These are phyloP conservation scores for Drosophila pachea DNA, from an alignment of 1,140 invertebrate species.

Conservation along the genomic window DNA sequence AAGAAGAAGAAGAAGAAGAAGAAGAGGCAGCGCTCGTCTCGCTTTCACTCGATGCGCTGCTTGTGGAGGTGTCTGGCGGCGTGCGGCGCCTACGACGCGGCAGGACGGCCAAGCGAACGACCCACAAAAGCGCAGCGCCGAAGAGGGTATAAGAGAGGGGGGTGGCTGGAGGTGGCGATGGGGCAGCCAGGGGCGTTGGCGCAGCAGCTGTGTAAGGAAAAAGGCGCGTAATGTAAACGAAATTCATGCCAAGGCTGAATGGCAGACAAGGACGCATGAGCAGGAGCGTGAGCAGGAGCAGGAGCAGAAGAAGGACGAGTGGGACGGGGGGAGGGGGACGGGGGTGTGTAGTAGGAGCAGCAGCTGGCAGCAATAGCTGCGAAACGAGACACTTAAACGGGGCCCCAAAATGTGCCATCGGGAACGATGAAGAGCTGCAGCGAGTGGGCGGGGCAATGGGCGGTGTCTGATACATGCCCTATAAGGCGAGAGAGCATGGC, in stretches of 20 bases:
- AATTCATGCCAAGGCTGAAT: slow-evolving; percentile 71
- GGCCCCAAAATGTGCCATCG: slow-evolving; percentile 23
- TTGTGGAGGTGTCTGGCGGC: slow-evolving; percentile 66
- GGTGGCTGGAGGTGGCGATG: background rate
- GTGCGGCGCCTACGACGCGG: slow-evolving; percentile 37
- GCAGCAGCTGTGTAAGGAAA: slow-evolving; percentile 16
- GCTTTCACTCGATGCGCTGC: slow-evolving; percentile 38
- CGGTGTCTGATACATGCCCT: background rate
- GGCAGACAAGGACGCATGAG: slow-evolving; percentile 7
- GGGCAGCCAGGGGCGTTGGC: background rate
- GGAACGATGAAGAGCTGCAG: slow-evolving; percentile 8
- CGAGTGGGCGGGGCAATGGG: background rate
- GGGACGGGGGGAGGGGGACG: background rate
- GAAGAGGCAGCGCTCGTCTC: slow-evolving; percentile 9
- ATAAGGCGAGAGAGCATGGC: background rate
- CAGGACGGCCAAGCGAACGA: slow-evolving; percentile 27
- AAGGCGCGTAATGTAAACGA: slow-evolving; percentile 55
- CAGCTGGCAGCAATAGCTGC: background rate
- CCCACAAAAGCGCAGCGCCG: slow-evolving; percentile 40
- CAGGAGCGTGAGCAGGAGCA: background rate
- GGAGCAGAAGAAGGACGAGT: background rate
- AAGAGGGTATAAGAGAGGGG: background rate
- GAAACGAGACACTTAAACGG: slow-evolving; percentile 18
- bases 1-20: background rate
- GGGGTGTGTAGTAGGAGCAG: no score